These are phyloP conservation scores for Candoia aspera DNA, from an alignment of 2,113 vertebrate genomes.

Conservation along the genomic window DNA sequence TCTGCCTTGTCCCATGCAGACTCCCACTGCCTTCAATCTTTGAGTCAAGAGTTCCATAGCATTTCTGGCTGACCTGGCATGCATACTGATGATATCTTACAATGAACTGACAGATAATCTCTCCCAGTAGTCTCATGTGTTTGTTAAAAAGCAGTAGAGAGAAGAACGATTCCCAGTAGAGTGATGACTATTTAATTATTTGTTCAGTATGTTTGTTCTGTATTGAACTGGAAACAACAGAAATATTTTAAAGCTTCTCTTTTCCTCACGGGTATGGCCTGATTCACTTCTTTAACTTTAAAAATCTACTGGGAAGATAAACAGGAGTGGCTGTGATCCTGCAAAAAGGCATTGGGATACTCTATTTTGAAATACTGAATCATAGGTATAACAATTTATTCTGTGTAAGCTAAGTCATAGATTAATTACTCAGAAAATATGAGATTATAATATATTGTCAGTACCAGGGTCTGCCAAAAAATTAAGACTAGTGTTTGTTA, in stretches of 20 bases:
- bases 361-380: background rate
- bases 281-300: background rate
- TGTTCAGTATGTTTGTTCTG: constrained; percentile 1
- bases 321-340: background rate
- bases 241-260: background rate
- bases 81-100: background rate
- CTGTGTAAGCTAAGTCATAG: background rate
- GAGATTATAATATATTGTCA: background rate
- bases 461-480: background rate
- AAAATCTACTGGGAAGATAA: background rate
- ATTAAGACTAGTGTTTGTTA: constrained; percentile 13
- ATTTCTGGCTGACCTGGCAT: background rate
- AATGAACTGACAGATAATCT: background rate
- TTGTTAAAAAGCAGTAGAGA: background rate
- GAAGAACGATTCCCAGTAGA: background rate
- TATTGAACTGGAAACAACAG: background rate
- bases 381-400: background rate
- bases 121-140: background rate
- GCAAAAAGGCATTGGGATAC: background rate
- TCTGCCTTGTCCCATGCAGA: background rate
- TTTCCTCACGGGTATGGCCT: accelerated
- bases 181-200: background rate
- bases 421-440: background rate
- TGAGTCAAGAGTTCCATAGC: background rate
- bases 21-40: background rate